A percentile compares a stretch with the other conserved stretches of the same genome.
phyloP scores from a whole-genome alignment of 1,140 invertebrate genomes.

The Charaxes varanes region DNA sequence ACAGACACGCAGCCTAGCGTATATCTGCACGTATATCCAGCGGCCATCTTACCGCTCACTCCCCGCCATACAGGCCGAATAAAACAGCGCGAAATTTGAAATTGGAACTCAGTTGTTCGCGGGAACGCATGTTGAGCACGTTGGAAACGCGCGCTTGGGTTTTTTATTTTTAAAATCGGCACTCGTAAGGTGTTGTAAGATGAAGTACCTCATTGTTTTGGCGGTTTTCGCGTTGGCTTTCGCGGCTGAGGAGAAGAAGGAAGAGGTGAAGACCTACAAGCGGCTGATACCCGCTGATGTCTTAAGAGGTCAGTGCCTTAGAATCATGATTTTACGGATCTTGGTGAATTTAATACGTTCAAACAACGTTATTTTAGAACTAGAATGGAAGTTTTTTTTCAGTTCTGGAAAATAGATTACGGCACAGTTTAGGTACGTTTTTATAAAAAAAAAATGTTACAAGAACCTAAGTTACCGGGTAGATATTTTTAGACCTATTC shows the following conservation, averaged over 20 bases:
- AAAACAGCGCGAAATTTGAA: constrained; percentile 19
- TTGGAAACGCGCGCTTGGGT: constrained; percentile 24
- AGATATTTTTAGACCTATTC: no score
- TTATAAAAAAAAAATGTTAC: no score
- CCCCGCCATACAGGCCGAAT: constrained; percentile 11
- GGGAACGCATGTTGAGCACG: constrained; percentile 6
- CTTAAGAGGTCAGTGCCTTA: constrained; percentile 80
- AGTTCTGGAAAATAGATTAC: no score
- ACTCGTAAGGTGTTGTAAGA: constrained; percentile 52
- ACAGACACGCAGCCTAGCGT: no score
- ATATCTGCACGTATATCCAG: no score
- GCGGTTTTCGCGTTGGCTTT: constrained; percentile 74
- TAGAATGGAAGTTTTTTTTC: no score
- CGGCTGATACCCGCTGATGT: constrained; percentile 90
- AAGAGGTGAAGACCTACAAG: constrained; percentile 80
- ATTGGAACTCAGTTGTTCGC: constrained; percentile 15
- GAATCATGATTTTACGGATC: no score
- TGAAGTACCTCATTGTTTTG: constrained; percentile 70
- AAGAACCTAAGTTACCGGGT: no score
- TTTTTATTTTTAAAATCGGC: constrained; percentile 35
- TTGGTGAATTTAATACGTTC: not conserved
- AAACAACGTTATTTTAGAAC: no score
- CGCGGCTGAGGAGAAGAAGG: constrained; percentile 76
- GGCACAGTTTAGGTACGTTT: no score
- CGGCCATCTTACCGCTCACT: constrained; percentile 18